Percentiles rank a stretch among this genome's conserved stretches.
These are phyloP conservation scores for Hypanus sabinus DNA, from an alignment of 2,113 vertebrate genomes.

Conservation along the genomic window DNA sequence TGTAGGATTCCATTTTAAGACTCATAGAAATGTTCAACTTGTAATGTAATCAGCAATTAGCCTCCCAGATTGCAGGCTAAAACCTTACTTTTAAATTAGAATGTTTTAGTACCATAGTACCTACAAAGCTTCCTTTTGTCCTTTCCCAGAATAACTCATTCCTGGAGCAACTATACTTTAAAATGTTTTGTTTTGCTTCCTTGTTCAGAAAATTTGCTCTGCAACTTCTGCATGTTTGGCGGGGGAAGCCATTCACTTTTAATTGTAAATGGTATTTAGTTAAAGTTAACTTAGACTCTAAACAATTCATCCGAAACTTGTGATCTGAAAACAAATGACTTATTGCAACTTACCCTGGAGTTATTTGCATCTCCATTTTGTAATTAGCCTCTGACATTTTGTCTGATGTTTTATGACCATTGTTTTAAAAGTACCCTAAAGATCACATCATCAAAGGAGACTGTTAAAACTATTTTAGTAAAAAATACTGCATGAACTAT, in stretches of 20 bases:
- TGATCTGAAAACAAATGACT: background rate
- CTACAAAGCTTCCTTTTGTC: background rate
- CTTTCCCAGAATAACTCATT: background rate
- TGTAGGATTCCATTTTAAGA: background rate
- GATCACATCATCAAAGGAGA: background rate
- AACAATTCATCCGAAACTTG: background rate
- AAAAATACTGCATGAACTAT: background rate
- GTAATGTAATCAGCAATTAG: no score
- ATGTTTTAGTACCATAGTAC: background rate
- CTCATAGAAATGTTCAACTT: no score
- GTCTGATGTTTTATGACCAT: background rate
- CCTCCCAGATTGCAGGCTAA: background rate
- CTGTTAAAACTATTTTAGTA: background rate
- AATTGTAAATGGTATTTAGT: background rate
- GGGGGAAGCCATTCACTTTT: background rate
- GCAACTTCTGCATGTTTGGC: background rate
- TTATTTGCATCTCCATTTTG: background rate
- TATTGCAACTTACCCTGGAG: background rate
- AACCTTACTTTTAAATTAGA: background rate
- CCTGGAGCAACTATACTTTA: background rate
- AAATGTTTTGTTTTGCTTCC: background rate
- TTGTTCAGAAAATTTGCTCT: background rate
- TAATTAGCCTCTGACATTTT: background rate
- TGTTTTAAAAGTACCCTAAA: background rate
- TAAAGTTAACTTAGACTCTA: background rate